These are phyloP conservation scores for Sternotherus odoratus DNA, from an alignment of 2,797 vertebrate species.

Conservation along the genomic window DNA sequence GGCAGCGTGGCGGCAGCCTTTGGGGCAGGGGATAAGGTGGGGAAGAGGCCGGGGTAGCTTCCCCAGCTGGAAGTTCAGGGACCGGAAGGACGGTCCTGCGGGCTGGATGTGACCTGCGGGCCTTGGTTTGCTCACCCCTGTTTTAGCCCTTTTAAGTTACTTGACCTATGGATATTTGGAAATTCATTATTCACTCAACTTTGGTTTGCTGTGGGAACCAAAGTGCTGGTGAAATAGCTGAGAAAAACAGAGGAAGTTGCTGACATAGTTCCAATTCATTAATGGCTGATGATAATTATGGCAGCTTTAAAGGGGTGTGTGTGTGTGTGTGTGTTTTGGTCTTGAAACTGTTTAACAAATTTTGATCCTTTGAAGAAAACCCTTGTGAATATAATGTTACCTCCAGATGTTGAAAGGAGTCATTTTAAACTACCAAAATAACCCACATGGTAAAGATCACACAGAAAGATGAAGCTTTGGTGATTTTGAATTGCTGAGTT, in stretches of 20 bases:
- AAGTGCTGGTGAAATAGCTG: not conserved
- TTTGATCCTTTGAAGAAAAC: conserved; percentile 29
- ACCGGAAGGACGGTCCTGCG: too few relatives aligned
- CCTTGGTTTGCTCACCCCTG: too few relatives aligned
- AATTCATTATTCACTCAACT: not conserved
- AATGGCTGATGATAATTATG: conserved; percentile 21
- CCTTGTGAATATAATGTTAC: not conserved
- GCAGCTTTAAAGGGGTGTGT: not conserved
- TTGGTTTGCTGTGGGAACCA: not conserved
- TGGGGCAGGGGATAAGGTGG: too few relatives aligned
- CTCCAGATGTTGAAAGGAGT: not conserved
- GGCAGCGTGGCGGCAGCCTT: too few relatives aligned
- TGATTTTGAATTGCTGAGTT: not conserved
- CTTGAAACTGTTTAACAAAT: not conserved
- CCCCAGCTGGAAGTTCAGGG: too few relatives aligned
- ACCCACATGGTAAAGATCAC: not conserved
- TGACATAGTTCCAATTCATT: not conserved
- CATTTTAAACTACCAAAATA: not conserved
- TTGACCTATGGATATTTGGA: not conserved
- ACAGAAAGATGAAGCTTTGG: not conserved
- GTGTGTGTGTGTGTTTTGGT: not conserved
- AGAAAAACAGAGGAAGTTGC: not conserved
- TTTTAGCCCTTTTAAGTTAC: not conserved
- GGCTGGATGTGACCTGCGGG: too few relatives aligned
- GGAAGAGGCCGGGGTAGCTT: too few relatives aligned